Percentiles rank a stretch among this genome's conserved stretches.
phyloP scores from a whole-genome alignment of 2,888 invertebrate species.

The Nephrotoma appendiculata region DNA sequence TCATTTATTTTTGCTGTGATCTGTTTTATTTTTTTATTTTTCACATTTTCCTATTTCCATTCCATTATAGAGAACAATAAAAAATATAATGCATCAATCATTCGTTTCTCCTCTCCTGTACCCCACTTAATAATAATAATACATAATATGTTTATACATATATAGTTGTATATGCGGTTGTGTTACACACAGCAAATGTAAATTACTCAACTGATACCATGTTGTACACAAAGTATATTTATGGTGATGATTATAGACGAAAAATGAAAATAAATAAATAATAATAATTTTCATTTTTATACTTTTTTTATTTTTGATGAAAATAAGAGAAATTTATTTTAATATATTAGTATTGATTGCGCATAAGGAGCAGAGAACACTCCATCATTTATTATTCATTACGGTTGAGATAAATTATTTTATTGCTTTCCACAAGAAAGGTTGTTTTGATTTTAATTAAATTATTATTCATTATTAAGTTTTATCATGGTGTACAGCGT shows the following conservation, averaged over 20 bases:
- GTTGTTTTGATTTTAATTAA: too few relatives aligned
- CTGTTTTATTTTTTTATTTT: background rate
- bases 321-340: background rate
- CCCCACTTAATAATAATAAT: background rate
- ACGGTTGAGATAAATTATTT: background rate
- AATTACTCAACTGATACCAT: background rate
- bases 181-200: background rate
- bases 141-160: background rate
- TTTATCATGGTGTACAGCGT: too few relatives aligned
- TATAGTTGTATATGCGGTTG: background rate
- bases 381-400: background rate
- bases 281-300: background rate
- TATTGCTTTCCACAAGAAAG: background rate
- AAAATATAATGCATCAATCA: background rate
- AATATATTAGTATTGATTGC: background rate
- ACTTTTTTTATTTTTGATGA: background rate
- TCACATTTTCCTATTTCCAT: background rate
- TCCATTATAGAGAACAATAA: background rate
- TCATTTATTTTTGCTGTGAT: background rate
- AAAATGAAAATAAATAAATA: background rate
- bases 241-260: background rate
- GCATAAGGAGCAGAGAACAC: background rate
- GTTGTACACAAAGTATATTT: background rate
- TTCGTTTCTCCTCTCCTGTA: background rate
- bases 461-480: too few relatives aligned